Conservation (phyloP, 1,140 invertebrate genomes). For the Papilio xuthus region DNA sequence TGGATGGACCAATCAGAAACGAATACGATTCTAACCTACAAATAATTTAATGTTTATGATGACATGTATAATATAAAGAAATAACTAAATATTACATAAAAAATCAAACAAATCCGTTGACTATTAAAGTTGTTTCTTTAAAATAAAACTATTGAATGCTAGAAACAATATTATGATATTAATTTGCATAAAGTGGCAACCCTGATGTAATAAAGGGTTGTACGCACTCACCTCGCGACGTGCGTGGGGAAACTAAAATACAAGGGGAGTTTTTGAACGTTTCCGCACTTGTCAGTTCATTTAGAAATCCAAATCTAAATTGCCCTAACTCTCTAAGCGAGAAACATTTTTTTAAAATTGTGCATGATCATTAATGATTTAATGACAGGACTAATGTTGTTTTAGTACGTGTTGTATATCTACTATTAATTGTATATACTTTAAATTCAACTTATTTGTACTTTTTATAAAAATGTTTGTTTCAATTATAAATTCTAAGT, state of each 20-base stretch:
- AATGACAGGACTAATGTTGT: background rate
- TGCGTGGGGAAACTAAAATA: slow-evolving; percentile 69
- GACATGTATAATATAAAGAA: too few relatives aligned
- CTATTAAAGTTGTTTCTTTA: too few relatives aligned
- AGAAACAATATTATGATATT: background rate
- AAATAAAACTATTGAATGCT: too few relatives aligned
- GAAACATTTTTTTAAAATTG: slow-evolving; percentile 28
- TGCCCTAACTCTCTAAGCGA: slow-evolving; percentile 44
- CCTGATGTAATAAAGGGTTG: slow-evolving; percentile 68
- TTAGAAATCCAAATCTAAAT: slow-evolving; percentile 64
- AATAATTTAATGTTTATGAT: too few relatives aligned
- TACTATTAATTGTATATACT: too few relatives aligned
- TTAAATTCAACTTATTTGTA: too few relatives aligned
- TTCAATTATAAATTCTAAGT: too few relatives aligned
- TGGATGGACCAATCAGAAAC: too few relatives aligned
- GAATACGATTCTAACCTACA: too few relatives aligned
- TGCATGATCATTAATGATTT: slow-evolving; percentile 8
- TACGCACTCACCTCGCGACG: slow-evolving; percentile 62
- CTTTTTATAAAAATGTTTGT: too few relatives aligned
- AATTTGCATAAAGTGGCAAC: slow-evolving; percentile 3
- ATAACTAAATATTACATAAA: too few relatives aligned
- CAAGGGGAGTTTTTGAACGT: slow-evolving; percentile 61
- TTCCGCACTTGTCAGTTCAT: slow-evolving; percentile 71
- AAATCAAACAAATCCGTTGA: too few relatives aligned
- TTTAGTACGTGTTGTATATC: background rate